A percentile compares a stretch with the other conserved stretches of the same genome.
Conservation (phyloP, 2,113 vertebrate genomes). For the Bos indicus region DNA sequence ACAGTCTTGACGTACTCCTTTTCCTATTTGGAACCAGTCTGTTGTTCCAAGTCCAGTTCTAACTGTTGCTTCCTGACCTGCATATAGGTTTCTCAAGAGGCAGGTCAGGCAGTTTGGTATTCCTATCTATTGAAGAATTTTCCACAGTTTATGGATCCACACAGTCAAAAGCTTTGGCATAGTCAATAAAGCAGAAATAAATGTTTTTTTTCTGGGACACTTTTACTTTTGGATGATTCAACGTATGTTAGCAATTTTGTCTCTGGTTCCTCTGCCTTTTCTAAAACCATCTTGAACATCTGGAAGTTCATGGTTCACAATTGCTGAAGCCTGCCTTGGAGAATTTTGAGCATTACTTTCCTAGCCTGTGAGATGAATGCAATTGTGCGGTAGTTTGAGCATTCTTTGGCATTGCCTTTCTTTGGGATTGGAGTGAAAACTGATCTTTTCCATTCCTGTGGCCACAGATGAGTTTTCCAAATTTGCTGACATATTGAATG, state of each 20-base stretch:
- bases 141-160: not conserved
- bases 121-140: not conserved
- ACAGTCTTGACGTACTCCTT: not conserved
- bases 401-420: not conserved
- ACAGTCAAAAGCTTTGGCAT: not conserved
- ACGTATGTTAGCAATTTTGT: rapidly evolving
- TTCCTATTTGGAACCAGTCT: not conserved
- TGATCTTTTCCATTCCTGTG: not conserved
- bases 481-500: not conserved
- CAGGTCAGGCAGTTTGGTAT: not conserved
- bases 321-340: not conserved
- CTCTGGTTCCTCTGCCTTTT: not conserved
- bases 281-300: not conserved
- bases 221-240: not conserved
- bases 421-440: not conserved
- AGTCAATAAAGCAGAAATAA: not conserved
- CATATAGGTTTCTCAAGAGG: not conserved
- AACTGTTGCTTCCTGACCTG: not conserved
- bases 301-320: not conserved
- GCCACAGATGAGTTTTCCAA: not conserved
- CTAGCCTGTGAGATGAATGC: not conserved
- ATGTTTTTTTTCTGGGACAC: too few species aligned
- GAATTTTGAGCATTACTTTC: not conserved
- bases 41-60: not conserved
- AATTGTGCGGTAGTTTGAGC: not conserved